A percentile compares a stretch with the other conserved stretches of the same genome.
Evolutionary conservation across 1,140 invertebrate species (phyloP).

Genomic region (Lepidostoma basale): DNA sequence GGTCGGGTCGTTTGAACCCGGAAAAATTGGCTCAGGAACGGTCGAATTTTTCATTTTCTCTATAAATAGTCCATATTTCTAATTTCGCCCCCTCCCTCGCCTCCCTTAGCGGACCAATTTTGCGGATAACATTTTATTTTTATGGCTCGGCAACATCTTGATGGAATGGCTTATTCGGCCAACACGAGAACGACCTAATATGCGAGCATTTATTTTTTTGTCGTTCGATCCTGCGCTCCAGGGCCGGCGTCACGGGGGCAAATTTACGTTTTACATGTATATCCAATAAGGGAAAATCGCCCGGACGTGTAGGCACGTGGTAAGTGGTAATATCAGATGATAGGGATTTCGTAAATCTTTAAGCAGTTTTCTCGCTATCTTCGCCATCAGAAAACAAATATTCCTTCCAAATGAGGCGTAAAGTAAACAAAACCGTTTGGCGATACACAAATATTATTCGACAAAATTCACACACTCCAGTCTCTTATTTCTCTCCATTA

Average conservation of each 20-base stretch:
- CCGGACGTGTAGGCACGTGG: constrained; percentile 1
- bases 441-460: too few species aligned
- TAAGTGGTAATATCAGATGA: neutral
- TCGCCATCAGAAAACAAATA: neutral
- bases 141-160: constrained; percentile 45
- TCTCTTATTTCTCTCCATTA: too few species aligned
- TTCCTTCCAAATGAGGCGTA: too few species aligned
- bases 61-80: constrained; percentile 25
- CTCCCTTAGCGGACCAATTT: constrained; percentile 36
- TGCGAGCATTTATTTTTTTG: constrained; percentile 38
- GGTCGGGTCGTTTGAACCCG: neutral
- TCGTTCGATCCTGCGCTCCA: constrained; percentile 1
- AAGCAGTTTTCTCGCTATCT: neutral
- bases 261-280: constrained; percentile 30
- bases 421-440: too few species aligned
- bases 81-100: neutral
- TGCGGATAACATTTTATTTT: constrained; percentile 47
- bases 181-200: constrained; percentile 37
- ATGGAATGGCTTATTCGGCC: constrained; percentile 45
- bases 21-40: constrained; percentile 7
- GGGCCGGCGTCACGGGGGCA: neutral
- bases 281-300: constrained; percentile 18
- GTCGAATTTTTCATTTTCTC: constrained; percentile 23
- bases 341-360: neutral
- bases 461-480: too few species aligned